These are phyloP conservation scores for Ectropis crepuscularia DNA, from an alignment of 2,888 invertebrate species.

Conservation along the genomic window DNA sequence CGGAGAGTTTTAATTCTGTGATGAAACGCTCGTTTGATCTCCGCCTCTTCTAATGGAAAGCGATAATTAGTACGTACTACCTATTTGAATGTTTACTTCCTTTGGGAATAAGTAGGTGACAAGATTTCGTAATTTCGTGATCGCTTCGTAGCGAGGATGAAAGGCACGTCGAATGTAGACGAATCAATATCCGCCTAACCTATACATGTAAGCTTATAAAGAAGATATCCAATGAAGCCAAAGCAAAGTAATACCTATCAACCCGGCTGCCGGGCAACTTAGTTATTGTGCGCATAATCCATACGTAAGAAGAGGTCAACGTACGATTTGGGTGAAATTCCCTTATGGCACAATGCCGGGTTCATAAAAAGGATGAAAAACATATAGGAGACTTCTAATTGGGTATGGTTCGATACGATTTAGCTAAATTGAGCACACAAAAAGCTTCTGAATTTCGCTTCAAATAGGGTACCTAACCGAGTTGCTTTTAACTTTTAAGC, in stretches of 20 bases:
- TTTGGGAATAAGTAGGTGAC: slow-evolving; percentile 6
- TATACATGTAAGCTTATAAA: slow-evolving; percentile 18
- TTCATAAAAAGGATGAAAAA: slow-evolving; percentile 31
- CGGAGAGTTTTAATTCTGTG: slow-evolving; percentile 27
- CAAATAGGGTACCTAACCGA: slow-evolving; percentile 2
- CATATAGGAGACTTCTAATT: slow-evolving; percentile 35
- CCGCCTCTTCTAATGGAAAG: slow-evolving; percentile 24
- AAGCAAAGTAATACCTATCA: slow-evolving; percentile 44
- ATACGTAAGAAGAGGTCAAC: slow-evolving; percentile 41
- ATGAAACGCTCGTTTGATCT: slow-evolving; percentile 25
- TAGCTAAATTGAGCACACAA: slow-evolving; percentile 5
- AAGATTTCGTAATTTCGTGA: slow-evolving; percentile 13
- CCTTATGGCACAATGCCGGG: slow-evolving; percentile 23
- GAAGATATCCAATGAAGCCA: slow-evolving; percentile 46
- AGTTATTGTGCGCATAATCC: slow-evolving; percentile 49
- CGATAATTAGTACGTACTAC: slow-evolving; percentile 24
- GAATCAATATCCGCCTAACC: slow-evolving; percentile 22
- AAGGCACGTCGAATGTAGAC: slow-evolving; percentile 15
- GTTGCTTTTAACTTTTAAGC: neutral
- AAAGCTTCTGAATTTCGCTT: neutral
- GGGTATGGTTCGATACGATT: slow-evolving; percentile 17
- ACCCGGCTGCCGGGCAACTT: slow-evolving; percentile 38
- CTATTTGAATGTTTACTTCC: slow-evolving; percentile 13
- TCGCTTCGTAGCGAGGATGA: neutral
- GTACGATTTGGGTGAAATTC: slow-evolving; percentile 43